Conservation (phyloP, 2,113 vertebrate species). For the Rhinichthys klamathensis region DNA sequence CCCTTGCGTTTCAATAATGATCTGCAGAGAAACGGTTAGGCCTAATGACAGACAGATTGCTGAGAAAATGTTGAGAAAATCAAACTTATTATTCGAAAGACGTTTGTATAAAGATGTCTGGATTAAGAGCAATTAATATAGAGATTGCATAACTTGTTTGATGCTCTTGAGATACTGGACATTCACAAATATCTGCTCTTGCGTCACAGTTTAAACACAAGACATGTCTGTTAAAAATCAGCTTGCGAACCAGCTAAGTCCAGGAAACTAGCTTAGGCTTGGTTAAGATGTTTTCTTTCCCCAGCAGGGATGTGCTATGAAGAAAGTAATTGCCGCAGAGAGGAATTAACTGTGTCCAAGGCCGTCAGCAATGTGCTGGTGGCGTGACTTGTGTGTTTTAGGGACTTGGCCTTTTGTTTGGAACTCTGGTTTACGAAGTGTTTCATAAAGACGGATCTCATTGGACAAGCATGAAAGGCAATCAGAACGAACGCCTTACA, state of each 20-base stretch:
- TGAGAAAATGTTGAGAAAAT: not conserved
- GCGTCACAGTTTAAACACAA: not conserved
- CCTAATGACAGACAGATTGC: not conserved
- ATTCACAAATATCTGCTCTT: not conserved
- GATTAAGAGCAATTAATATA: not conserved
- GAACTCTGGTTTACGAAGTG: conserved; percentile 61
- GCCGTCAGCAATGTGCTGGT: conserved; percentile 36
- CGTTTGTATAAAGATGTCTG: not conserved
- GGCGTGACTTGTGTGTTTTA: conserved; percentile 39
- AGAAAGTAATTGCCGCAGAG: conserved; percentile 42
- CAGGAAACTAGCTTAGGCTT: not conserved
- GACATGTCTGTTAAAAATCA: not conserved
- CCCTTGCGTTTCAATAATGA: conserved; percentile 64
- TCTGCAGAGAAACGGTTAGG: not conserved
- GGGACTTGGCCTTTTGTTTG: conserved; percentile 51
- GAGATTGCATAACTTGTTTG: not conserved
- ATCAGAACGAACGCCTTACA: conserved; percentile 50
- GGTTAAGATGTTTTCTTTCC: not conserved
- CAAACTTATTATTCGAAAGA: not conserved
- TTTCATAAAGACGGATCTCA: conserved; percentile 64
- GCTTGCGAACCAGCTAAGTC: not conserved
- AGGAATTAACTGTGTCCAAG: conserved; percentile 39
- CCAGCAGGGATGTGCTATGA: conserved; percentile 14
- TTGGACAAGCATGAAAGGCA: conserved; percentile 58
- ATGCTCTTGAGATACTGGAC: not conserved